Evolutionary conservation across 2,113 vertebrate genomes (phyloP).

Genomic region (Cryptomyrus ogoouensis): DNA sequence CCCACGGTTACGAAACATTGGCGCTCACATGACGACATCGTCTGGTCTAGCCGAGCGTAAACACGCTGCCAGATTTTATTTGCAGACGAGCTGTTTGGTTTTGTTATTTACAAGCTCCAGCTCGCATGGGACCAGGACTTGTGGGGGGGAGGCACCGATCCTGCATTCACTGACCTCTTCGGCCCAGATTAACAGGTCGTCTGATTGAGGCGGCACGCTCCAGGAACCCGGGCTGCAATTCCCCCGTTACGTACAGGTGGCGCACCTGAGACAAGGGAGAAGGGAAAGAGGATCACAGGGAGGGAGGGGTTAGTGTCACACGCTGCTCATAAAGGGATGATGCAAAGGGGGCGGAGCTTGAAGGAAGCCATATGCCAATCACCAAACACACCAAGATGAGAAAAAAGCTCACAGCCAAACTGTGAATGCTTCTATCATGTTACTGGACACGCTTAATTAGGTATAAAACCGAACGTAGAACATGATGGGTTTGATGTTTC

Average conservation of each 20-base stretch:
- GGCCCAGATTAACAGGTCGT: constrained; percentile 75
- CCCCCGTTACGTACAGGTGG: constrained; percentile 77
- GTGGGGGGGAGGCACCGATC: not conserved
- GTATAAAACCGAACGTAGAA: not conserved
- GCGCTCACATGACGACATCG: not conserved
- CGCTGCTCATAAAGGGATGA: not conserved
- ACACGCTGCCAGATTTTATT: not conserved
- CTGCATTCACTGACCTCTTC: constrained; percentile 59
- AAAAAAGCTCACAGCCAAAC: not conserved
- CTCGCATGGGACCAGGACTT: not conserved
- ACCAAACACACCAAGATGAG: not conserved
- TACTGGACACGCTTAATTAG: not conserved
- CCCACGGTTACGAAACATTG: not conserved
- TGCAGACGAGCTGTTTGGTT: not conserved
- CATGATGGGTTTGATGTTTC: not conserved
- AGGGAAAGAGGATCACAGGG: not conserved
- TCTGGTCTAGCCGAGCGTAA: not conserved
- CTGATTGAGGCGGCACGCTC: constrained; percentile 74
- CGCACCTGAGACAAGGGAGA: constrained; percentile 66
- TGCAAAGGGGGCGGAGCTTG: not conserved
- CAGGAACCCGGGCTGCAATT: constrained; percentile 70
- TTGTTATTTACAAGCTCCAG: not conserved
- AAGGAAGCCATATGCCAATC: not conserved
- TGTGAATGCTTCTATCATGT: not conserved
- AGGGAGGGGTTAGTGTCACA: not conserved